phyloP scores from a whole-genome alignment of 2,113 vertebrate species.

The Neopipo cinnamomea region DNA sequence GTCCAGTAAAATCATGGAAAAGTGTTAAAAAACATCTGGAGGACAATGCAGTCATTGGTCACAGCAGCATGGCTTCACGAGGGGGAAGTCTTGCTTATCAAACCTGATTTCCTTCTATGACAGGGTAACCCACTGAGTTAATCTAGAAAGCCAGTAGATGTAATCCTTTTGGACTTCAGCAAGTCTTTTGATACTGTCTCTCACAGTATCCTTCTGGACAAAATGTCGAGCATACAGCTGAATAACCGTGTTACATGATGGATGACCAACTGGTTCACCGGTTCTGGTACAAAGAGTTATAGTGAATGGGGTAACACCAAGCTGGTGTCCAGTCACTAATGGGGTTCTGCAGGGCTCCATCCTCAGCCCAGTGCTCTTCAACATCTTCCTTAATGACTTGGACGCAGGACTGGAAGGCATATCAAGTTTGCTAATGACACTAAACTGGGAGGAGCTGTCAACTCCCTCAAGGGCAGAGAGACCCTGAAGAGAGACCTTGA shows the following conservation, averaged over 20 bases:
- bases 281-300: not conserved
- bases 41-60: not conserved
- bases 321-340: not conserved
- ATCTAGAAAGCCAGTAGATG: not conserved
- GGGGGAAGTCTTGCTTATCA: not conserved
- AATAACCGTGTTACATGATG: fast-evolving
- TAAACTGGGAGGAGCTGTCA: not conserved
- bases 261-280: not conserved
- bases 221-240: not conserved
- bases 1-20: not conserved
- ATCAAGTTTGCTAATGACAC: not conserved
- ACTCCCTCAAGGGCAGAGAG: fast-evolving
- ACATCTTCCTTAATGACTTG: too few relatives aligned
- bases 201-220: not conserved
- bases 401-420: not conserved
- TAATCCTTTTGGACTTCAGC: not conserved
- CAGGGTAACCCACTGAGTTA: not conserved
- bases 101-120: not conserved
- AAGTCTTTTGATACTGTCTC: not conserved
- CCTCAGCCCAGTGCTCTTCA: not conserved
- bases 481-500: not conserved
- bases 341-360: not conserved
- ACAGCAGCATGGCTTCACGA: not conserved
- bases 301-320: not conserved
- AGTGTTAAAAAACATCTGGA: not conserved